Evolutionary conservation across 1,140 invertebrate genomes (phyloP).

Genomic region (Melitaea cinxia): DNA sequence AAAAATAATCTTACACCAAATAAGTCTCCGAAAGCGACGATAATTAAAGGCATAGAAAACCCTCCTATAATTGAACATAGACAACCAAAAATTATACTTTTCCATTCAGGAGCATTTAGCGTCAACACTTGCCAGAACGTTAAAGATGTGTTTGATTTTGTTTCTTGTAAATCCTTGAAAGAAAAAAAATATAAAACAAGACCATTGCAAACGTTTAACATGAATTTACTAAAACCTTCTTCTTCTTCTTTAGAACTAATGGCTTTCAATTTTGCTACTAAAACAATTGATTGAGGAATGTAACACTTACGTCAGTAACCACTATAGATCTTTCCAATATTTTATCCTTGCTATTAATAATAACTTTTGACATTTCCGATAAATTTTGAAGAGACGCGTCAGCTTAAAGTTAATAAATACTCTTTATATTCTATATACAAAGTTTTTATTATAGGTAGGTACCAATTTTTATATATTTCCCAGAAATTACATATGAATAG

Average conservation of each 20-base stretch:
- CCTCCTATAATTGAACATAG: constrained; percentile 86
- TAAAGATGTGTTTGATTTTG: constrained; percentile 22
- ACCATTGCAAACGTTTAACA: not conserved
- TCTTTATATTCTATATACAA: no score
- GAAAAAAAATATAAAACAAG: not conserved
- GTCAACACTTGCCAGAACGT: constrained; percentile 79
- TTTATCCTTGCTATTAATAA: no score
- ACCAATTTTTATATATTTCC: no score
- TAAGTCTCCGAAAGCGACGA: constrained; percentile 90
- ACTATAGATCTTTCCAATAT: no score
- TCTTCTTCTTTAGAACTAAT: no score
- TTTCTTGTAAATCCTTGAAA: constrained; percentile 18
- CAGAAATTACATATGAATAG: no score
- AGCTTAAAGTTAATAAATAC: constrained; percentile 21
- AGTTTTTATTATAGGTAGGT: no score
- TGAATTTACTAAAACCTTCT: not conserved
- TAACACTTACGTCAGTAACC: constrained; percentile 14
- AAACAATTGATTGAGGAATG: no score
- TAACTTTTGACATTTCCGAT: constrained; percentile 18
- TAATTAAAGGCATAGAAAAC: constrained; percentile 87
- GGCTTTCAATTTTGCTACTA: no score
- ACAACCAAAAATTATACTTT: constrained; percentile 84
- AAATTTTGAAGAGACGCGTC: constrained; percentile 6
- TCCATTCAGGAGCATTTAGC: constrained; percentile 87
- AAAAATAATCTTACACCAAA: constrained; percentile 77